A percentile compares a stretch with the other conserved stretches of the same genome.
Evolutionary conservation across 2,113 vertebrate genomes (phyloP).

Genomic region (Osmerus eperlanus): DNA sequence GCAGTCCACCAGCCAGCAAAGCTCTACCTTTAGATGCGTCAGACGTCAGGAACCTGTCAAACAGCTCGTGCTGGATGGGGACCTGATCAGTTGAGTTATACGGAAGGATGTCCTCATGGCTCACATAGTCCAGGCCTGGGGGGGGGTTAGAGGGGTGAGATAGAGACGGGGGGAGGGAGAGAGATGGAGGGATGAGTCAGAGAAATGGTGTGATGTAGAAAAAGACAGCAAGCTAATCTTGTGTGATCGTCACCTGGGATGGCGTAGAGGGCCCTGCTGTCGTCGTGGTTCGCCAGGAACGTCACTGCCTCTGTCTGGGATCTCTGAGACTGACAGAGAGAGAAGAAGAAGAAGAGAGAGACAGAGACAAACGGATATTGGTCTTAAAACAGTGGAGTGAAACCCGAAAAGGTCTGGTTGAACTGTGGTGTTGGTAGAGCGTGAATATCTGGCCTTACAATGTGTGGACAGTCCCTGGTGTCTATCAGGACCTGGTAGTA

Average conservation of each 20-base stretch:
- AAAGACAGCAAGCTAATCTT: neutral
- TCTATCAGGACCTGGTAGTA: conserved; percentile 90
- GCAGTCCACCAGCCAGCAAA: too few species aligned
- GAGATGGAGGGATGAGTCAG: neutral
- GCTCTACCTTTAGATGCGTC: conserved; percentile 82
- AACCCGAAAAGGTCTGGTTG: too few species aligned
- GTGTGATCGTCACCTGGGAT: conserved; percentile 76
- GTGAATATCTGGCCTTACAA: conserved; percentile 74
- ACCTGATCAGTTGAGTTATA: conserved; percentile 85
- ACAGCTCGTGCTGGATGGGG: conserved; percentile 87
- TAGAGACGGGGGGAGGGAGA: neutral
- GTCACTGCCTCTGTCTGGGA: conserved; percentile 89
- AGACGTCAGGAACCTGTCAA: conserved; percentile 83
- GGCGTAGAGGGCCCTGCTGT: conserved; percentile 87
- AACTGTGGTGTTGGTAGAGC: too few species aligned
- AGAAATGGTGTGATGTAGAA: neutral
- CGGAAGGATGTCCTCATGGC: conserved; percentile 87
- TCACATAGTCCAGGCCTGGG: conserved; percentile 85
- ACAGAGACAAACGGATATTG: neutral
- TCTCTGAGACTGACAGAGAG: conserved; percentile 76
- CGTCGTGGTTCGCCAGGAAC: conserved; percentile 85
- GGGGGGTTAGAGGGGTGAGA: neutral
- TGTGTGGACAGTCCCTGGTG: conserved; percentile 85
- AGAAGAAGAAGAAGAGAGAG: conserved; percentile 8
- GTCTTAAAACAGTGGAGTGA: too few species aligned